These are phyloP conservation scores for Minunthozetes semirufus DNA, from an alignment of 2,888 invertebrate species.

Conservation along the genomic window DNA sequence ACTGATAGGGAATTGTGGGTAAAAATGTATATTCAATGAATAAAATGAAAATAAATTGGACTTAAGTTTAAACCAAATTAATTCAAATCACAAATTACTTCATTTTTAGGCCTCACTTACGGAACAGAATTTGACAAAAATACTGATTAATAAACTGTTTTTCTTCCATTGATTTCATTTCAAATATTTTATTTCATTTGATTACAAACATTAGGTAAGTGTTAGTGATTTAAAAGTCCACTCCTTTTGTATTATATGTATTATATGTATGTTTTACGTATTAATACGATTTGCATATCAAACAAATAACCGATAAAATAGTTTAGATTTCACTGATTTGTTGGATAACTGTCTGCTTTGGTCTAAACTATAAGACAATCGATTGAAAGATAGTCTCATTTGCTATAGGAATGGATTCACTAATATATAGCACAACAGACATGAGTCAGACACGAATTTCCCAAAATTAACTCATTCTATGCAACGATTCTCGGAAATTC, in stretches of 20 bases:
- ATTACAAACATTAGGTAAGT: not conserved
- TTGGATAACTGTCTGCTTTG: not conserved
- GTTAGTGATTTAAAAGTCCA: not conserved
- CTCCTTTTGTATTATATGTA: too few species aligned
- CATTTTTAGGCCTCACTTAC: constrained; percentile 8
- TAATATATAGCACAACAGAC: not conserved
- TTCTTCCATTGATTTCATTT: not conserved
- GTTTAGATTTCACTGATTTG: too few species aligned
- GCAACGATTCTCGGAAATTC: too few species aligned
- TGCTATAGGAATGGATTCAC: not conserved
- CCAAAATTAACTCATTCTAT: not conserved
- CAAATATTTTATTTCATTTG: too few species aligned
- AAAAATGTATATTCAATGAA: not conserved
- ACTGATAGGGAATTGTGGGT: not conserved
- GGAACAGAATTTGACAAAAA: constrained; percentile 10
- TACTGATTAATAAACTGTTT: constrained; percentile 21
- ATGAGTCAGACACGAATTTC: not conserved
- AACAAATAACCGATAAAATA: too few species aligned
- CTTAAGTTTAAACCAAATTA: too few species aligned
- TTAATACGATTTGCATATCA: too few species aligned
- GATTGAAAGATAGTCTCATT: not conserved
- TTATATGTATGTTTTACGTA: too few species aligned
- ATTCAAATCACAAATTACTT: not conserved
- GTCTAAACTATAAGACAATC: not conserved
- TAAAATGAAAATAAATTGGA: too few species aligned